Conservation (phyloP, 2,113 vertebrate species). For the Rhombomys opimus region DNA sequence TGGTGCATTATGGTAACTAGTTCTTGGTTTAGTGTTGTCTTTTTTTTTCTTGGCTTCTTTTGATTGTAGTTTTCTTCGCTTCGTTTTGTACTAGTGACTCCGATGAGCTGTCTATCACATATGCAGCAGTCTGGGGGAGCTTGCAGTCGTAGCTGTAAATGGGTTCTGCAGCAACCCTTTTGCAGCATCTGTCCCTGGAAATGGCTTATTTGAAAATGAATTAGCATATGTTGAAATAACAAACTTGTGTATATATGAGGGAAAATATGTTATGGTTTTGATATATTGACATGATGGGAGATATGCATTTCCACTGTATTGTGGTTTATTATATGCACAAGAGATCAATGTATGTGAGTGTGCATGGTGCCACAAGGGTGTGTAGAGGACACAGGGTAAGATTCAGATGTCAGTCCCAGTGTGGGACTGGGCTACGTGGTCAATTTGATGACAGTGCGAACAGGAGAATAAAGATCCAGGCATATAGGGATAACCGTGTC, state of each 20-base stretch:
- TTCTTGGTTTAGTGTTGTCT: conserved; percentile 3
- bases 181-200: neutral
- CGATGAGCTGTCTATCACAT: conserved; percentile 67
- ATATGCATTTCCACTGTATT: neutral
- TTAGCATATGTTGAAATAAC: neutral
- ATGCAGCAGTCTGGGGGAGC: neutral
- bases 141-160: neutral
- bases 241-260: neutral
- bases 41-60: conserved; percentile 56
- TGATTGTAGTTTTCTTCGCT: conserved; percentile 61
- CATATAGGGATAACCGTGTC: neutral
- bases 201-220: conserved; percentile 20
- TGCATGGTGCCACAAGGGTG: neutral
- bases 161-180: neutral
- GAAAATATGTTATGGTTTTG: neutral
- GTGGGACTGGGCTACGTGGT: neutral
- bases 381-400: too few relatives aligned
- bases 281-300: neutral
- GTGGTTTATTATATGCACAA: neutral
- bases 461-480: neutral
- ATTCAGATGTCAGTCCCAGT: neutral
- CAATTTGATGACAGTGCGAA: neutral
- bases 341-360: neutral
- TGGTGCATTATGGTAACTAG: conserved; percentile 51
- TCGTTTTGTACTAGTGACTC: conserved; percentile 78